Evolutionary conservation across 1,140 invertebrate species (phyloP).

Genomic region (Eupristina koningsbergeri): DNA sequence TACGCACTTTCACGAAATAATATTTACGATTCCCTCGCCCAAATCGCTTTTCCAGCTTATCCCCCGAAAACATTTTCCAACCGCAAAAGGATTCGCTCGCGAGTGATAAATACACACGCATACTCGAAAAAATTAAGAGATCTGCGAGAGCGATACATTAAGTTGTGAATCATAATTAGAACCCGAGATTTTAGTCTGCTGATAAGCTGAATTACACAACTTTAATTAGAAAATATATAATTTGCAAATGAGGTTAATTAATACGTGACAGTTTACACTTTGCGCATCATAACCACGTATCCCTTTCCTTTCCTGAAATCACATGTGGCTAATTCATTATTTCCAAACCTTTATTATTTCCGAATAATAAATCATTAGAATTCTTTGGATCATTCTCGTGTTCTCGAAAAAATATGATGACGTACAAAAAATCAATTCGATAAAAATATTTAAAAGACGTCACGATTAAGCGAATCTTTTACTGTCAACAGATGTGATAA

Average conservation of each 20-base stretch:
- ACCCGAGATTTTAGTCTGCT: neutral
- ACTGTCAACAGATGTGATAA: conserved; percentile 38
- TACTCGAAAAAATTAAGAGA: too few relatives aligned
- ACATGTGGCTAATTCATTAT: neutral
- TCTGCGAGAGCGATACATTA: neutral
- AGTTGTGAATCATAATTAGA: neutral
- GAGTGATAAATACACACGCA: too few relatives aligned
- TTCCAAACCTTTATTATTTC: neutral
- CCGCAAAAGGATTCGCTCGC: too few relatives aligned
- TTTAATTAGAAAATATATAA: conserved; percentile 16
- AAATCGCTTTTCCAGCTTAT: too few relatives aligned
- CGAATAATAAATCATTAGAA: neutral
- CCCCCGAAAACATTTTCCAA: too few relatives aligned
- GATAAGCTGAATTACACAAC: neutral
- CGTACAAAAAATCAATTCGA: conserved; percentile 39
- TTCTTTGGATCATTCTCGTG: conserved; percentile 3
- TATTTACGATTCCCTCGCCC: too few relatives aligned
- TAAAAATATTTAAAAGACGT: conserved; percentile 41
- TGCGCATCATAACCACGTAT: neutral
- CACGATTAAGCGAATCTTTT: conserved; percentile 27
- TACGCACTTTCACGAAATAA: too few relatives aligned
- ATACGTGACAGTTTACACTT: neutral
- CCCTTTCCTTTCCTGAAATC: neutral
- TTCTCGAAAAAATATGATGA: conserved; percentile 21
- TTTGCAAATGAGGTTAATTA: conserved; percentile 4